These are phyloP conservation scores for Melieria crassipennis DNA, from an alignment of 2,888 invertebrate genomes.

Conservation along the genomic window DNA sequence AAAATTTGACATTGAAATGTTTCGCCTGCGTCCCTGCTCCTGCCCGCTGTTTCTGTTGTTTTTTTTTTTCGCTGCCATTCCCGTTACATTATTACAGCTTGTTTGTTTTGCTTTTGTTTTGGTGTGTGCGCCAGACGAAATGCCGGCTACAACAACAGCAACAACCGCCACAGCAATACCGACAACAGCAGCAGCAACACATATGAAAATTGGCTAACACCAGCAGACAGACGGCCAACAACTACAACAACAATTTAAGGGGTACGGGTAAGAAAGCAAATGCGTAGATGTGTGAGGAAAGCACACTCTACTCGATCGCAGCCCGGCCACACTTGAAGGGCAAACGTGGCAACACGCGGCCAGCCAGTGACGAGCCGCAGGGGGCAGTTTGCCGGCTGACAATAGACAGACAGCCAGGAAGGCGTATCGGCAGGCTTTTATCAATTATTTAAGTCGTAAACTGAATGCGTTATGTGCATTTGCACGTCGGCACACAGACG, in stretches of 20 bases:
- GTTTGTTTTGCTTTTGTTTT: not conserved
- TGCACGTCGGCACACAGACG: conserved; percentile 28
- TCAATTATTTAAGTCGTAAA: conserved; percentile 27
- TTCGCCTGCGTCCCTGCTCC: not conserved
- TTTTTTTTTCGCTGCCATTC: not conserved
- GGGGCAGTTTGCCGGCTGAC: not conserved
- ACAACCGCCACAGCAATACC: too few relatives aligned
- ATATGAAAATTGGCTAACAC: not conserved
- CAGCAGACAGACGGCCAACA: not conserved
- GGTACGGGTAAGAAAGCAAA: not conserved
- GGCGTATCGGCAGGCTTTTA: conserved; percentile 25
- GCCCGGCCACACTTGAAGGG: conserved; percentile 5
- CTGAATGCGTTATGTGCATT: conserved; percentile 22
- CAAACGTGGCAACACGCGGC: not conserved
- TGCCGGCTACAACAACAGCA: not conserved
- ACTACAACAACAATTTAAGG: not conserved
- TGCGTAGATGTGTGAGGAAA: too few relatives aligned
- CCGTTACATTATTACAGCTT: not conserved
- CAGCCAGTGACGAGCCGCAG: not conserved
- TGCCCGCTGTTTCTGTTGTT: too few relatives aligned
- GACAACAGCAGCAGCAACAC: too few relatives aligned
- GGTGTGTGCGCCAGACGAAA: not conserved
- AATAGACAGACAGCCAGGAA: conserved; percentile 13
- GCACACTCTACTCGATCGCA: too few relatives aligned
- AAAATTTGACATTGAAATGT: conserved; percentile 31